Conservation (phyloP, 2,113 vertebrate genomes). For the Orcinus orca region DNA sequence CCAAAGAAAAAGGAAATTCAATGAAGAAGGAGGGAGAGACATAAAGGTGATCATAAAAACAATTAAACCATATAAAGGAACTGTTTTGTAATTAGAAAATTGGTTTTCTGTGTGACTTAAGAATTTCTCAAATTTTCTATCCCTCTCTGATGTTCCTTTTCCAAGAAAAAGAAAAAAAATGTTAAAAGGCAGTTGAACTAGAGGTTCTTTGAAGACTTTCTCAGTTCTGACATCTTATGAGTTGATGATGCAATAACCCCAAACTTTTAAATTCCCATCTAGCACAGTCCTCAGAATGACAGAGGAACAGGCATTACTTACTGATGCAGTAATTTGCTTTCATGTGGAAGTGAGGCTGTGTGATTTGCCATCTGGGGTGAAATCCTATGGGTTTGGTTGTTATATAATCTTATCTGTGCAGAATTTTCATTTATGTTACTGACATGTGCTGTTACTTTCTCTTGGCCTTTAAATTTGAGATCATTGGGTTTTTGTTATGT, state of each 20-base stretch:
- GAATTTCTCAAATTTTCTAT: neutral
- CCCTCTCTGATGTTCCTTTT: neutral
- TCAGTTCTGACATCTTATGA: neutral
- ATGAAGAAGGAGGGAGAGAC: neutral
- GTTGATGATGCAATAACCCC: neutral
- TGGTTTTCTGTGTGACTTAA: neutral
- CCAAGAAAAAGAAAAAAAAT: neutral
- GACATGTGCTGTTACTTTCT: neutral
- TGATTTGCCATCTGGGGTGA: neutral
- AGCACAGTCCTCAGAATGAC: neutral
- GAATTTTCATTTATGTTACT: constrained; percentile 12
- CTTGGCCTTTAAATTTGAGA: constrained; percentile 1
- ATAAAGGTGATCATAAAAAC: neutral
- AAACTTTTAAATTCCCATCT: neutral
- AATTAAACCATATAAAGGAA: neutral
- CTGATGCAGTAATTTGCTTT: neutral
- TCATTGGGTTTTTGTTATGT: neutral
- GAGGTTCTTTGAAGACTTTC: neutral
- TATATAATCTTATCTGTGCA: neutral
- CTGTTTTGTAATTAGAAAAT: neutral
- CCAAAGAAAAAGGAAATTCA: neutral
- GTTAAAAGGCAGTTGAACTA: neutral
- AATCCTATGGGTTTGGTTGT: neutral
- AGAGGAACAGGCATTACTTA: neutral
- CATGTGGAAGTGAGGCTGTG: neutral